Percentiles rank a stretch among this genome's conserved stretches.
These are phyloP conservation scores for Caenorhabditis remanei DNA, from an alignment of 1,140 invertebrate genomes.

Conservation along the genomic window DNA sequence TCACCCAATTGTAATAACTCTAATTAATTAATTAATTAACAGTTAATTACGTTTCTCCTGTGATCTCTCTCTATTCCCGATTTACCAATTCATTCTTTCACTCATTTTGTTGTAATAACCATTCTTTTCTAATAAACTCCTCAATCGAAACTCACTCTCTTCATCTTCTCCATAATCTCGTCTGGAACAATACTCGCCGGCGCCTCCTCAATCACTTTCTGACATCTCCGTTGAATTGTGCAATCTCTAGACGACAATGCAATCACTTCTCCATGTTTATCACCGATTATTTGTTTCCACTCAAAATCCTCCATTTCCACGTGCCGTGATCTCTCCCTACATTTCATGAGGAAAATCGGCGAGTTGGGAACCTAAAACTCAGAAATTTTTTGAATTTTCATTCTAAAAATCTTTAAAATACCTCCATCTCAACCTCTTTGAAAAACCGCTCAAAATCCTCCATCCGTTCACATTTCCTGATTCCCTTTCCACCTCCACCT, in stretches of 20 bases:
- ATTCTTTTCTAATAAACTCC: too few relatives aligned
- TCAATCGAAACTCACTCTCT: conserved; percentile 81
- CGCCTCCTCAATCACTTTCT: conserved; percentile 99
- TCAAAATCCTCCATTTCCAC: too few relatives aligned
- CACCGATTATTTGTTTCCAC: conserved; percentile 95
- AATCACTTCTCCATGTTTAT: conserved; percentile 95
- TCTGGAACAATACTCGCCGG: conserved; percentile 92
- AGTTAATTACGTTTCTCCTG: too few relatives aligned
- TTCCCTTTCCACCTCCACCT: conserved; percentile 98
- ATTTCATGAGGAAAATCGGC: conserved; percentile 98
- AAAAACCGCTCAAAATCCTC: conserved; percentile 93
- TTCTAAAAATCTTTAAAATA: too few relatives aligned
- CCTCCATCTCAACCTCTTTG: conserved; percentile 83
- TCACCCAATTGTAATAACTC: too few relatives aligned
- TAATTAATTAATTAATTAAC: too few relatives aligned
- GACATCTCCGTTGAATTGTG: conserved; percentile 97
- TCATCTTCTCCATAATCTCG: conserved; percentile 95
- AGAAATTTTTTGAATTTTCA: background rate
- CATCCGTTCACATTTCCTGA: conserved; percentile 90
- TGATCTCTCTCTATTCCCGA: too few relatives aligned
- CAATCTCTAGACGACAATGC: conserved; percentile 98
- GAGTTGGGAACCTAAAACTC: conserved; percentile 92
- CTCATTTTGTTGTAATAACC: too few relatives aligned
- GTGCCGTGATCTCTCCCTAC: conserved; percentile 94
- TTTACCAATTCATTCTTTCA: too few relatives aligned